Percentiles rank a stretch among this genome's conserved stretches.
Evolutionary conservation across 2,113 vertebrate genomes (phyloP).

Genomic region (Nothoprocta perdicaria): DNA sequence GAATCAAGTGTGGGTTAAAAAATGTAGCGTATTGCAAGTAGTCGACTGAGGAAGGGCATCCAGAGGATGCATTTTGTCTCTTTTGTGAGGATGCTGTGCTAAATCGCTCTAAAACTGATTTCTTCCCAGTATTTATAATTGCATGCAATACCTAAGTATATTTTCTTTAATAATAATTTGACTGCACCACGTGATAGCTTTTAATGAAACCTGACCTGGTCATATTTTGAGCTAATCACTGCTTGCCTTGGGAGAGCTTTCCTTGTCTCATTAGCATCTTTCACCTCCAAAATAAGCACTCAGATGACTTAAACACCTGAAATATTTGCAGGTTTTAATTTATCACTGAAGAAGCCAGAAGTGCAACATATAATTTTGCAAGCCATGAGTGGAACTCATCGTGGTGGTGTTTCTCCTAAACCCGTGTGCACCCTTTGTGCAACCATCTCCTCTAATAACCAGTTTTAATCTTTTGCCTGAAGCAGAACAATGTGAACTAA

Average conservation of each 20-base stretch:
- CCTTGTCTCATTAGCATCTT: constrained; percentile 51
- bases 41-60: accelerated
- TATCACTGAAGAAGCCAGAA: constrained; percentile 43
- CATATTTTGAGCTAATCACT: constrained; percentile 50
- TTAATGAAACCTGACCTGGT: constrained; percentile 46
- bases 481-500: constrained; percentile 11
- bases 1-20: accelerated
- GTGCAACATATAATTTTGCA: constrained; percentile 33
- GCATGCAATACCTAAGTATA: constrained; percentile 49
- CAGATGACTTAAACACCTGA: constrained; percentile 54
- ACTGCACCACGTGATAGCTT: constrained; percentile 19
- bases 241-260: constrained; percentile 57
- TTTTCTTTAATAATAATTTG: constrained; percentile 56
- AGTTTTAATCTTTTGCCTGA: constrained; percentile 30
- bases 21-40: not conserved
- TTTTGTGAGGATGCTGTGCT: not conserved
- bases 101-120: not conserved
- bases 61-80: not conserved
- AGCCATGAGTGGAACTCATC: not conserved
- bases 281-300: constrained; percentile 40
- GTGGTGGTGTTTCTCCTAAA: constrained; percentile 45
- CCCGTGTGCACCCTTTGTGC: constrained; percentile 9
- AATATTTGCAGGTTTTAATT: constrained; percentile 52
- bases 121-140: constrained; percentile 6
- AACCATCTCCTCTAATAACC: constrained; percentile 47